Evolutionary conservation across 2,113 vertebrate species (phyloP).

Genomic region (Pipra filicauda): DNA sequence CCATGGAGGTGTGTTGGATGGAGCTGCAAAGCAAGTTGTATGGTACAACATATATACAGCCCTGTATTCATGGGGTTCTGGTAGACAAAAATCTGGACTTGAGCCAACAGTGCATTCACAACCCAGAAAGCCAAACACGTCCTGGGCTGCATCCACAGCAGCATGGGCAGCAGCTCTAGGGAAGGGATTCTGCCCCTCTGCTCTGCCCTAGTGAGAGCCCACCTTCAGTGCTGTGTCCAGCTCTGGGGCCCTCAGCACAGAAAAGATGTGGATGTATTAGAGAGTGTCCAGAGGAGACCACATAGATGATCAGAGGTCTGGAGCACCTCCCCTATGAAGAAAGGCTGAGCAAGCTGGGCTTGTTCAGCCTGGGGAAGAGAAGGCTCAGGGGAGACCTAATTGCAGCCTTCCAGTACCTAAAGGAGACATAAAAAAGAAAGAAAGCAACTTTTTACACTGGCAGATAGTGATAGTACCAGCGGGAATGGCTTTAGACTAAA

Average conservation of each 20-base stretch:
- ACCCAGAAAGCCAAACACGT: not conserved
- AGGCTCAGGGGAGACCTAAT: rapidly evolving
- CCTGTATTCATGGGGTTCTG: not conserved
- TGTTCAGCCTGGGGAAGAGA: not conserved
- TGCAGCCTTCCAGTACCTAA: not conserved
- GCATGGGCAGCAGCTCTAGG: rapidly evolving
- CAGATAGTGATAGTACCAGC: not conserved
- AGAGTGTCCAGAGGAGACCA: not conserved
- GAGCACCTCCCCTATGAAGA: not conserved
- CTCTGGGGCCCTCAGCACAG: not conserved
- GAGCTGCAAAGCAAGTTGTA: not conserved
- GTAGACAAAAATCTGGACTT: not conserved
- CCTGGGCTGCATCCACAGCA: not conserved
- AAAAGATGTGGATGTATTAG: too few species aligned
- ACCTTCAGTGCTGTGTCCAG: not conserved
- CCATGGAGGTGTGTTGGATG: not conserved
- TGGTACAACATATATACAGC: not conserved
- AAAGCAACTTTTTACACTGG: not conserved
- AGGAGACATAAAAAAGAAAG: not conserved
- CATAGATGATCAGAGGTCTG: not conserved
- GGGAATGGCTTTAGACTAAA: not conserved
- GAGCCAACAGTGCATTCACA: not conserved
- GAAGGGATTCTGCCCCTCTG: not conserved
- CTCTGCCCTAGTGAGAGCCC: not conserved
- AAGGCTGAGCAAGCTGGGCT: not conserved